phyloP scores from a whole-genome alignment of 2,888 invertebrate genomes.

The Antitype chi region DNA sequence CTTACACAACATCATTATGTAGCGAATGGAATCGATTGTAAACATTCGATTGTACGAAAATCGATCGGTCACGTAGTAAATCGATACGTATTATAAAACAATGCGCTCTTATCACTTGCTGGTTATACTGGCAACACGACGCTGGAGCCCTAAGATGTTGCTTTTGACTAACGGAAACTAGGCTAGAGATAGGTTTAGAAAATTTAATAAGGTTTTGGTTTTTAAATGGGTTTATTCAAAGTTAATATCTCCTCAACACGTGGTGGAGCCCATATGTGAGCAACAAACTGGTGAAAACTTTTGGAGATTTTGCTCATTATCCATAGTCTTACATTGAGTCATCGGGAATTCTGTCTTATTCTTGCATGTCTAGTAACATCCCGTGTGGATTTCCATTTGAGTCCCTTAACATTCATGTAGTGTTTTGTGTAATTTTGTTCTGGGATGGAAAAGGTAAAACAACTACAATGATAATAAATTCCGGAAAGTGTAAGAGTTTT shows the following conservation, averaged over 20 bases:
- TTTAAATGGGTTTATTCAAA: too few relatives aligned
- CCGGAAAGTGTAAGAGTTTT: too few relatives aligned
- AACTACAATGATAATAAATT: background rate
- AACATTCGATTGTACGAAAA: constrained; percentile 75
- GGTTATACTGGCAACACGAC: constrained; percentile 84
- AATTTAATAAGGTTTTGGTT: too few relatives aligned
- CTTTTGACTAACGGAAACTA: constrained; percentile 54
- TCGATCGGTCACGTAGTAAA: constrained; percentile 80
- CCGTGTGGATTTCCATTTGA: too few relatives aligned
- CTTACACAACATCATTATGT: constrained; percentile 8
- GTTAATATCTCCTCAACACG: too few relatives aligned
- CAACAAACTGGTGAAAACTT: too few relatives aligned
- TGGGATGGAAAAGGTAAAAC: background rate
- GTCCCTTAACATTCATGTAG: background rate
- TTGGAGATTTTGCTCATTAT: too few relatives aligned
- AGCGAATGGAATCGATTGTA: constrained; percentile 60
- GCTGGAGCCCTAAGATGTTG: constrained; percentile 80
- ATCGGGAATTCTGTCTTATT: background rate
- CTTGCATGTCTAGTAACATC: background rate
- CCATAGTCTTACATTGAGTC: too few relatives aligned
- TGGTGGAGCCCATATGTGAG: too few relatives aligned
- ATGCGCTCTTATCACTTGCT: constrained; percentile 86
- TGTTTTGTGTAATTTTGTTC: background rate
- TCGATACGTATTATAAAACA: constrained; percentile 86
- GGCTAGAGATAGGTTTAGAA: background rate